Percentiles rank a stretch among this genome's conserved stretches.
Evolutionary conservation across 2,113 vertebrate genomes (phyloP).

Genomic region (Archocentrus centrarchus): DNA sequence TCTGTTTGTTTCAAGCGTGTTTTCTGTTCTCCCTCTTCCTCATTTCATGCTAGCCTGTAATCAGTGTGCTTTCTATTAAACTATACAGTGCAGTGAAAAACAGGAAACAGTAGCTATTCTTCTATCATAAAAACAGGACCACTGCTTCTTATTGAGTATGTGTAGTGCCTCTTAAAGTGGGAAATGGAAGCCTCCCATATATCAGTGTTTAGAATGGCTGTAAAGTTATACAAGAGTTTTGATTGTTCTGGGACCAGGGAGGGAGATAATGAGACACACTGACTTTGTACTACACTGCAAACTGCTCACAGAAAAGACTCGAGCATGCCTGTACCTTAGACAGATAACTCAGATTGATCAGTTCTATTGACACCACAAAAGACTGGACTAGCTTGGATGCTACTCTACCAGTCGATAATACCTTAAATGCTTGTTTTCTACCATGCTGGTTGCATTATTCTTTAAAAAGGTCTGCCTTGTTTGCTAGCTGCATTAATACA

Average conservation of each 20-base stretch:
- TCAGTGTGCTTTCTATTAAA: conserved; percentile 17
- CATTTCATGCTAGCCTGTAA: conserved; percentile 7
- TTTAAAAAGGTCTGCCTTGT: neutral
- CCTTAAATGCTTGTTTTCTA: neutral
- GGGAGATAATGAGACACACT: conserved; percentile 26
- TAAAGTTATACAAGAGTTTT: conserved; percentile 54
- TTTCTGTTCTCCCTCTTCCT: neutral
- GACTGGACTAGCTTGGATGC: neutral
- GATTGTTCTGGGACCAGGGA: conserved; percentile 30
- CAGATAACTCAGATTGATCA: conserved; percentile 29
- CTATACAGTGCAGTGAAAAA: neutral
- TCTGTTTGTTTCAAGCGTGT: neutral
- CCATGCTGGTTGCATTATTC: conserved; percentile 37
- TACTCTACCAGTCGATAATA: conserved; percentile 27
- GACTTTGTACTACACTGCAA: conserved; percentile 31
- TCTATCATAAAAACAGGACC: conserved; percentile 46
- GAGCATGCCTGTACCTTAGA: conserved; percentile 30
- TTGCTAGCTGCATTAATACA: neutral
- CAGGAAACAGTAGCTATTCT: neutral
- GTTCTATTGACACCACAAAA: conserved; percentile 21
- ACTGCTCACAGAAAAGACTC: conserved; percentile 18
- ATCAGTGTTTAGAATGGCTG: conserved; percentile 57
- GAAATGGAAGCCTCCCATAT: conserved; percentile 1
- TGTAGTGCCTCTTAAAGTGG: conserved; percentile 18
- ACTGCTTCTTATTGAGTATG: conserved; percentile 51